Conservation (phyloP, 2,113 vertebrate genomes). For the Elaphurus davidianus region DNA sequence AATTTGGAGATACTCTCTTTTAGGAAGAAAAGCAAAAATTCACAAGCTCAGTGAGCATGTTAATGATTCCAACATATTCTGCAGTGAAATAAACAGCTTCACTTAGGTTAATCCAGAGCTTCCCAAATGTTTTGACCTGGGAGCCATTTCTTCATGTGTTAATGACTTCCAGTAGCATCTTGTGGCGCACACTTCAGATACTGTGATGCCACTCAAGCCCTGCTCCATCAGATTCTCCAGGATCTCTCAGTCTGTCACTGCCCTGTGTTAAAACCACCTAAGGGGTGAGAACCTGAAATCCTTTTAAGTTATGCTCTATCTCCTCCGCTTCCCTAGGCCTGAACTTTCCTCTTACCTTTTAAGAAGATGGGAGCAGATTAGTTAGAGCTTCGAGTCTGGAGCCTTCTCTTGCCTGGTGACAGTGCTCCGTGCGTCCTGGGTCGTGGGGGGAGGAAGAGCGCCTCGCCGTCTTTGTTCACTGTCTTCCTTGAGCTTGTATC, state of each 20-base stretch:
- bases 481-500: neutral
- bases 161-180: neutral
- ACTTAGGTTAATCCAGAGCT: neutral
- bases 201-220: too few species aligned
- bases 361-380: neutral
- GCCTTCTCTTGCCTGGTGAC: neutral
- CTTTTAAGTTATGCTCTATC: neutral
- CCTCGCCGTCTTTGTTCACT: neutral
- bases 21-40: neutral
- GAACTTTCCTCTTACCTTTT: neutral
- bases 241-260: neutral
- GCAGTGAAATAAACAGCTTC: neutral
- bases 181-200: neutral
- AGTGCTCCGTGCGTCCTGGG: rapidly evolving
- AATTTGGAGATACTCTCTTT: neutral
- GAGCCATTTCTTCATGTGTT: neutral
- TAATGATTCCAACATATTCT: neutral
- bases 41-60: neutral
- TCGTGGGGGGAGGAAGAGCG: rapidly evolving
- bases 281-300: neutral
- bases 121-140: neutral
- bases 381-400: neutral
- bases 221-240: neutral
- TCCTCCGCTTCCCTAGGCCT: neutral
- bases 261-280: neutral